Percentiles rank a stretch among this genome's conserved stretches.
phyloP scores from a whole-genome alignment of 2,888 invertebrate genomes.

The Geophilus truncorum region DNA sequence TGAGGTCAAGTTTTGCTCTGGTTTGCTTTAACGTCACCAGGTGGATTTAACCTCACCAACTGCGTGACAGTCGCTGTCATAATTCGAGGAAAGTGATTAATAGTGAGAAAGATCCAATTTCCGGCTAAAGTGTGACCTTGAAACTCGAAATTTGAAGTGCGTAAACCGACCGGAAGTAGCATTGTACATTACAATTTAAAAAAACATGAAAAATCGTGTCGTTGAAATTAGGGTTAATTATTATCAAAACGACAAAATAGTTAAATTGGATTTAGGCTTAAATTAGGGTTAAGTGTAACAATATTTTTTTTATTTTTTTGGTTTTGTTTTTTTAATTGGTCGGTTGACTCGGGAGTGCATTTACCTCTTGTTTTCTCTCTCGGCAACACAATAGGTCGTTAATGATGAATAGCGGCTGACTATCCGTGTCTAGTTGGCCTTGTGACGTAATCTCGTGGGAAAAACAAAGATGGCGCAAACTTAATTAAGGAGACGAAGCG shows the following conservation, averaged over 20 bases:
- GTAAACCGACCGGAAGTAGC: too few species aligned
- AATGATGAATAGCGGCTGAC: neutral
- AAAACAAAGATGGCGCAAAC: slow-evolving; percentile 2
- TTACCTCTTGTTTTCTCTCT: neutral
- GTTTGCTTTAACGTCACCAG: too few species aligned
- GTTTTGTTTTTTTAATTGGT: neutral
- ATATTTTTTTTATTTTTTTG: neutral
- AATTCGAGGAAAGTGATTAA: too few species aligned
- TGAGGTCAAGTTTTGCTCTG: too few species aligned
- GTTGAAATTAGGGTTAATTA: neutral
- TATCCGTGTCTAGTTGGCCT: neutral
- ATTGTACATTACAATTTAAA: too few species aligned
- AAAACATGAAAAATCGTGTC: neutral
- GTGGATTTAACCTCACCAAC: too few species aligned
- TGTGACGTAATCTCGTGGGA: neutral
- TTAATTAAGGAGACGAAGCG: neutral
- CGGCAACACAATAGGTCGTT: slow-evolving; percentile 1
- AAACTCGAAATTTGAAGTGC: too few species aligned
- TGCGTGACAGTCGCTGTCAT: too few species aligned
- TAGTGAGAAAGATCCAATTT: too few species aligned
- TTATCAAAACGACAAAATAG: too few species aligned
- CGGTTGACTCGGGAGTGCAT: too few species aligned
- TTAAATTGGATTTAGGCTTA: neutral
- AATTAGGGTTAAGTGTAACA: neutral
- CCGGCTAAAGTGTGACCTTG: too few species aligned